Percentiles rank a stretch among this genome's conserved stretches.
Evolutionary conservation across 2,888 invertebrate species (phyloP).

Genomic region (Deilephila elpenor): DNA sequence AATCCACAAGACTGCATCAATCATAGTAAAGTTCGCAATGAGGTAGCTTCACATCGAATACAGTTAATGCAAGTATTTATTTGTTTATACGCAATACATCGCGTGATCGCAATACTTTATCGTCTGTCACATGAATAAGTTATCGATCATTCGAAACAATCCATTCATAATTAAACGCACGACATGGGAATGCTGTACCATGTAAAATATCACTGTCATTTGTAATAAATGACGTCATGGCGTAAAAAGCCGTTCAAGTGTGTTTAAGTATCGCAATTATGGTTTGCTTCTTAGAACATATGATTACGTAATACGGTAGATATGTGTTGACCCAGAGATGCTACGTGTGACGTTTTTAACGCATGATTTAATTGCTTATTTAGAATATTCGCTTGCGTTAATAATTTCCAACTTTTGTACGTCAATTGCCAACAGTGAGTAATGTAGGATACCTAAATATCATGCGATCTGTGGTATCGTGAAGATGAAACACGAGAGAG

Average conservation of each 20-base stretch:
- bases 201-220: constrained; percentile 26
- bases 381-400: constrained; percentile 31
- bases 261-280: constrained; percentile 64
- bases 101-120: constrained; percentile 20
- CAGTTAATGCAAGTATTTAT: not conserved
- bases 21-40: not conserved
- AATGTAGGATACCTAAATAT: not conserved
- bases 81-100: constrained; percentile 24
- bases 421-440: not conserved
- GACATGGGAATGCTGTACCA: constrained; percentile 54
- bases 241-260: constrained; percentile 64
- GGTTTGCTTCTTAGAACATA: constrained; percentile 70
- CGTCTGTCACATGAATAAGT: constrained; percentile 43
- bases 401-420: constrained; percentile 5
- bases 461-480: not conserved
- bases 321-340: constrained; percentile 54
- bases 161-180: constrained; percentile 46
- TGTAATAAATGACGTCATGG: constrained; percentile 70
- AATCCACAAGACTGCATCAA: not conserved
- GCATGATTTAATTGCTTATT: constrained; percentile 40
- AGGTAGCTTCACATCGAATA: not conserved
- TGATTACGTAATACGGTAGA: constrained; percentile 73
- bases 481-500: not conserved
- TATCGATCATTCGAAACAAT: constrained; percentile 39
- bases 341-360: constrained; percentile 44